phyloP scores from a whole-genome alignment of 2,113 vertebrate genomes.

The Nettapus auritus region DNA sequence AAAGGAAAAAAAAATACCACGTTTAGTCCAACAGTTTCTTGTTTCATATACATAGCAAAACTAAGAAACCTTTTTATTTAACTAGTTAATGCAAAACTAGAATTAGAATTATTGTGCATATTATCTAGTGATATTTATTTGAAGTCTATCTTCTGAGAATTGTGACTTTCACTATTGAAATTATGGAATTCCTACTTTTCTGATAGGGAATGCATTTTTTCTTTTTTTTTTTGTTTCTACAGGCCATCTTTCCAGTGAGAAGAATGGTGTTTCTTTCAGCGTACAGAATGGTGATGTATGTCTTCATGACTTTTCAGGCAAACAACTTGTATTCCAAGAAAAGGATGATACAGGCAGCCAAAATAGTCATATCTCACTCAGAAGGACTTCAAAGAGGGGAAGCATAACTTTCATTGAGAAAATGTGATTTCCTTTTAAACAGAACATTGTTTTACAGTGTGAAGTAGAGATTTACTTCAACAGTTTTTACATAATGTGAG shows the following conservation, averaged over 20 bases:
- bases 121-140: neutral
- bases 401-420: conserved; percentile 79
- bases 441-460: conserved; percentile 46
- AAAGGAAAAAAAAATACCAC: neutral
- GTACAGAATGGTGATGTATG: conserved; percentile 79
- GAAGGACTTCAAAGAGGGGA: conserved; percentile 81
- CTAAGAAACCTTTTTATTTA: neutral
- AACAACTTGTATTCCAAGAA: conserved; percentile 70
- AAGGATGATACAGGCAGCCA: conserved; percentile 73
- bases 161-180: neutral
- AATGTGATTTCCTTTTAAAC: conserved; percentile 75
- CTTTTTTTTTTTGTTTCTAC: conserved; percentile 51
- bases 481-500: conserved; percentile 77
- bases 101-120: neutral
- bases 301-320: conserved; percentile 77
- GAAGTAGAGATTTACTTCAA: conserved; percentile 64
- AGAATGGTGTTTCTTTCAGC: conserved; percentile 78
- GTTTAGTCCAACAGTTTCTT: neutral
- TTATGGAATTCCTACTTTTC: neutral
- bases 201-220: neutral
- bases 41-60: neutral
- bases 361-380: conserved; percentile 66
- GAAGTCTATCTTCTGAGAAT: neutral
- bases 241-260: conserved; percentile 77
- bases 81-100: neutral